A percentile compares a stretch with the other conserved stretches of the same genome.
Conservation (phyloP, 1,140 invertebrate species). For the Drosophila funebris region DNA sequence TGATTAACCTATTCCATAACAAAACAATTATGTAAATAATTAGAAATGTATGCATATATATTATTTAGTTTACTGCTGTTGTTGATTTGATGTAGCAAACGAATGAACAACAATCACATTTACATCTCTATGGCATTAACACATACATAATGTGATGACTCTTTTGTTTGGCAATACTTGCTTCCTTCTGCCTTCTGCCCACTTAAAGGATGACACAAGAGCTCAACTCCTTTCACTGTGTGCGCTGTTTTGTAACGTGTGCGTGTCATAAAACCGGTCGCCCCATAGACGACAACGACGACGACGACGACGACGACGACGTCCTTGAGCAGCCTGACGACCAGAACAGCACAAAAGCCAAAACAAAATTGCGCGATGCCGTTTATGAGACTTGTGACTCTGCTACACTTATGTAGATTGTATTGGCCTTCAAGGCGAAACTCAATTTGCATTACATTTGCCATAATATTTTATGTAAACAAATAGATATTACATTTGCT, state of each 20-base stretch:
- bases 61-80: too few species aligned
- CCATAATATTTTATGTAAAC: slow-evolving; percentile 70
- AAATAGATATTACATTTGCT: slow-evolving; percentile 44
- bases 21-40: too few species aligned
- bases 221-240: slow-evolving; percentile 15
- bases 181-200: too few species aligned
- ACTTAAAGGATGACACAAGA: slow-evolving; percentile 1
- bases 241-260: slow-evolving; percentile 56
- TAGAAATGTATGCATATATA: too few species aligned
- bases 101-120: too few species aligned
- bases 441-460: slow-evolving; percentile 79
- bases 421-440: slow-evolving; percentile 43
- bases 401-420: slow-evolving; percentile 16
- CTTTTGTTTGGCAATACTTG: background rate
- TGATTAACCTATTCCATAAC: too few species aligned
- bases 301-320: background rate
- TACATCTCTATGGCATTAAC: background rate
- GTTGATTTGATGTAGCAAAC: too few species aligned
- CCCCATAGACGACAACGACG: slow-evolving; percentile 29
- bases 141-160: background rate
- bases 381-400: slow-evolving; percentile 52
- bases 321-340: too few species aligned
- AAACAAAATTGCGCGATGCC: slow-evolving; percentile 3
- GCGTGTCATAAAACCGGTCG: slow-evolving; percentile 72
- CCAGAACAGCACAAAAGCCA: background rate